phyloP scores from a whole-genome alignment of 2,888 invertebrate genomes.

The Epistrophella euchroma region DNA sequence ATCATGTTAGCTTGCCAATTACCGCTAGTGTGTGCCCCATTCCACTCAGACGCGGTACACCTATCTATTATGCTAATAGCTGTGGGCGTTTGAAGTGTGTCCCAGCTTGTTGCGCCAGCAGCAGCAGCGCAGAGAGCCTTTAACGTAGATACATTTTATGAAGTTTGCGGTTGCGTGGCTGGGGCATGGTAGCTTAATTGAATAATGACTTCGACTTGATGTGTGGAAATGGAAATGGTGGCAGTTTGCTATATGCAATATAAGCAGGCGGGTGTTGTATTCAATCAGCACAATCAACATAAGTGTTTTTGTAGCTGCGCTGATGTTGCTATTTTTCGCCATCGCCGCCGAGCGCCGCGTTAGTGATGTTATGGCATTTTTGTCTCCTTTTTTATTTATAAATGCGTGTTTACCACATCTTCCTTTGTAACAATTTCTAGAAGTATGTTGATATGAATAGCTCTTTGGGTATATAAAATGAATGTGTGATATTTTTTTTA shows the following conservation, averaged over 20 bases:
- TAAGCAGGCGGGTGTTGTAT: slow-evolving; percentile 66
- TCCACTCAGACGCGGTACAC: slow-evolving; percentile 49
- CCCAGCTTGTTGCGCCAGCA: slow-evolving; percentile 38
- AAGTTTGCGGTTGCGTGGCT: slow-evolving; percentile 46
- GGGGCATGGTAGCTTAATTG: slow-evolving; percentile 62
- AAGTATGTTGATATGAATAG: not conserved
- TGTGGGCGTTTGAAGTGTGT: slow-evolving; percentile 68
- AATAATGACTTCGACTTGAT: slow-evolving; percentile 71
- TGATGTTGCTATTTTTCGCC: slow-evolving; percentile 11
- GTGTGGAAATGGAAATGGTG: slow-evolving; percentile 68
- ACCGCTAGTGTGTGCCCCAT: slow-evolving; percentile 52
- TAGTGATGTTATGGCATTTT: slow-evolving; percentile 28
- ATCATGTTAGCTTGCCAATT: slow-evolving; percentile 65
- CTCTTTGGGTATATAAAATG: not conserved
- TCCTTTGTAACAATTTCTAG: not conserved
- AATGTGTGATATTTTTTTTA: slow-evolving; percentile 40
- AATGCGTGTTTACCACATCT: slow-evolving; percentile 41
- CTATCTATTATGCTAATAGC: slow-evolving; percentile 75
- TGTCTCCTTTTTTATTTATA: slow-evolving; percentile 62
- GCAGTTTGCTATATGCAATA: slow-evolving; percentile 22
- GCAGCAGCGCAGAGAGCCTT: not conserved
- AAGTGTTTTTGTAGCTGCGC: slow-evolving; percentile 36
- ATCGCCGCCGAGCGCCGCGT: not conserved
- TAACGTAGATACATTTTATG: no score
- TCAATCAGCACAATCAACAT: slow-evolving; percentile 75